Evolutionary conservation across 2,888 invertebrate genomes (phyloP).

Genomic region (Rhagonycha lutea): DNA sequence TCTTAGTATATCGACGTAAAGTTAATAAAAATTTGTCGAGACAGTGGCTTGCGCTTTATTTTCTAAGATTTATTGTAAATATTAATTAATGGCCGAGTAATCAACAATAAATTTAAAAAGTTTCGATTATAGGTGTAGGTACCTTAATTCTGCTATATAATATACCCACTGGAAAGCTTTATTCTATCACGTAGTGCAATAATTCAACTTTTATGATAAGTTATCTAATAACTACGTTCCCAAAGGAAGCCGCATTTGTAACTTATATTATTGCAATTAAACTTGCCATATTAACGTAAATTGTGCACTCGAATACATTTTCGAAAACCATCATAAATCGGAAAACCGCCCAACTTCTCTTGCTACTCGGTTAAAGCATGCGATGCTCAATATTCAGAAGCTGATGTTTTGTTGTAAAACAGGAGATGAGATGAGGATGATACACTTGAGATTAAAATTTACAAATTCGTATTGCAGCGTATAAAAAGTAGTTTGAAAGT

Average conservation of each 20-base stretch:
- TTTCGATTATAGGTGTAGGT: neutral
- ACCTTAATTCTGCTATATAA: neutral
- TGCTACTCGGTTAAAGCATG: neutral
- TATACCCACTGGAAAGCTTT: neutral
- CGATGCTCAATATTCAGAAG: too few relatives aligned
- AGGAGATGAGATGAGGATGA: neutral
- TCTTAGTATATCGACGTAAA: neutral
- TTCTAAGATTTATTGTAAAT: neutral
- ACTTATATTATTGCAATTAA: neutral
- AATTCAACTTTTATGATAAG: slow-evolving; percentile 1
- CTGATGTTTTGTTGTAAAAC: neutral
- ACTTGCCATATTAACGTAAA: neutral
- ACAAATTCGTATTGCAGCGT: neutral
- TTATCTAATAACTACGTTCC: neutral
- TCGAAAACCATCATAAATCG: neutral
- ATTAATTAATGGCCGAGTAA: neutral
- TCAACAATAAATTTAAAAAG: neutral
- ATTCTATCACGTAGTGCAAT: neutral
- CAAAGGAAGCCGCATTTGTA: neutral
- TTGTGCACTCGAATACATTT: neutral
- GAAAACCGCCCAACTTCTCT: neutral
- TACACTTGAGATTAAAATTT: neutral
- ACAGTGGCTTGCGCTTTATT: neutral
- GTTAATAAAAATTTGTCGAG: neutral
- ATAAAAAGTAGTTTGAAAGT: neutral